Evolutionary conservation across 2,888 invertebrate species (phyloP).

Genomic region (Saturnia pavonia): DNA sequence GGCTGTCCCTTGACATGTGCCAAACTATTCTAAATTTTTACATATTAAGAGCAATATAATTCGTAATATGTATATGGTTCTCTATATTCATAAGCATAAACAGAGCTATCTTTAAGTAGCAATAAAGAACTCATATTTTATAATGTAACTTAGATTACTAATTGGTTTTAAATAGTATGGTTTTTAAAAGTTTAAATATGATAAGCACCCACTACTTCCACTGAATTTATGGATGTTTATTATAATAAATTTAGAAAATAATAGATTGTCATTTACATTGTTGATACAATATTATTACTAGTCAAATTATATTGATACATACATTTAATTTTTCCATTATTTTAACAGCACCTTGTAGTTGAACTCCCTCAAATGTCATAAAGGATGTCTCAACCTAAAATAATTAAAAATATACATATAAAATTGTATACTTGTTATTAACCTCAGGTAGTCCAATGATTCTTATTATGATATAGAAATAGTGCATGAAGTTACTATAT

Average conservation of each 20-base stretch:
- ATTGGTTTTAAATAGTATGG: too few relatives aligned
- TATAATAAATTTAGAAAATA: too few relatives aligned
- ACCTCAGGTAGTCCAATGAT: neutral
- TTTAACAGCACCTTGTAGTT: constrained; percentile 95
- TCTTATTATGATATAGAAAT: neutral
- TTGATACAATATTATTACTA: neutral
- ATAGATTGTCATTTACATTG: neutral
- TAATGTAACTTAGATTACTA: neutral
- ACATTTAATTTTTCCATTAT: constrained; percentile 98
- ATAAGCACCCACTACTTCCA: neutral
- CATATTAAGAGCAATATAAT: too few relatives aligned
- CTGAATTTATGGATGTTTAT: neutral
- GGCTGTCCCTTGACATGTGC: too few relatives aligned
- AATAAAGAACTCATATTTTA: neutral
- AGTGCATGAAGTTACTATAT: too few relatives aligned
- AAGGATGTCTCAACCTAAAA: constrained; percentile 93
- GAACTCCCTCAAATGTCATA: constrained; percentile 98
- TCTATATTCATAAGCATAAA: neutral
- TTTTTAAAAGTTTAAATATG: too few relatives aligned
- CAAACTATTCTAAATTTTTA: too few relatives aligned
- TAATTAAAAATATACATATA: neutral
- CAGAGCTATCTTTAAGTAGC: neutral
- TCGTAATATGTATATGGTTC: too few relatives aligned
- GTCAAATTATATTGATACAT: constrained; percentile 58
- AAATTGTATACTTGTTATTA: neutral